Base-by-base conservation (phyloP, 2,113 vertebrate genomes). In the Galemys pyrenaicus region DNA sequence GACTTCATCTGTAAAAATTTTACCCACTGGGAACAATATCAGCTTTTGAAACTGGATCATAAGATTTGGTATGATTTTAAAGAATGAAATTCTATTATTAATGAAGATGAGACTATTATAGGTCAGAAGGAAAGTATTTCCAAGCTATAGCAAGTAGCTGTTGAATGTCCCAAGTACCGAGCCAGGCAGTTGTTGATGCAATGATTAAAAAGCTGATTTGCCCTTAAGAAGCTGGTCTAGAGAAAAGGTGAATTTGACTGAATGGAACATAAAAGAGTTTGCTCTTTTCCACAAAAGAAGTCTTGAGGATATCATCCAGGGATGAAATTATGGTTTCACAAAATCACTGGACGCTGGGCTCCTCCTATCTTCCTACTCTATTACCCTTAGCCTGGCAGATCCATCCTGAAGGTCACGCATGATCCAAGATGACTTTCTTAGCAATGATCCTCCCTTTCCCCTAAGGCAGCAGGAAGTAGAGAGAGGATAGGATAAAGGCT, bases 41-140 rank as follows among this genome's bases (percentile, higher is more conserved):
- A 88, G 39, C 60, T 81, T 85, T 71, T 81, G 6, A 65, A 92
- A 85, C 11, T 9, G 11, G 30, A 58, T 3, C 22, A n/a, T 54
- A 49, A 51, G 24, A 71, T 89, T 35, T 49, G 35, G 78, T 32
- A 39, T 74, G 67, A 82, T 81, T 91, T 95, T 49, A 82, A 86
- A 91, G 74, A 88, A 20, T 58, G 9, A 26, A 88, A 68, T 62
- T 91, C 44, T 73, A 49, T 83, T 79, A 78, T 78, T 39, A 70
- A 91, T 51, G 41, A 94, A n/a, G 4, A 56, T 79, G 46, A 73
- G 86, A n/a, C 44, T 79, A 20, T 28, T 65, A 20, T 56, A 62
- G 64, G 22, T 80, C 60, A 85, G 81, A 80, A 87, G 70, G 85
- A 73, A 94, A 85, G 37, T 58, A 86, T 68, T 86, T 75, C 67